These are phyloP conservation scores for Tetramorium simillimum DNA, from an alignment of 1,140 invertebrate genomes.

Conservation along the genomic window DNA sequence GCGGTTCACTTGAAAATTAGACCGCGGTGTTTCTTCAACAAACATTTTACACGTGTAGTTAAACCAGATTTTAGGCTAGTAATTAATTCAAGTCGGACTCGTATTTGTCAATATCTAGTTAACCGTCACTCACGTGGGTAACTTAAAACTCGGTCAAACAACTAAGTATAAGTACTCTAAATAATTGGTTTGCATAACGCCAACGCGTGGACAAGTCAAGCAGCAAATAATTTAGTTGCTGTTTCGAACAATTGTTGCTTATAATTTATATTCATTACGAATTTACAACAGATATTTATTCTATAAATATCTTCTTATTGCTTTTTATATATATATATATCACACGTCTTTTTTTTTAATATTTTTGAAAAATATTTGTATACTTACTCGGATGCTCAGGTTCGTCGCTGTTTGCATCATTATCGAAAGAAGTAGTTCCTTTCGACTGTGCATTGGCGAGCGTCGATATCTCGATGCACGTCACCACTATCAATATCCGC, in stretches of 20 bases:
- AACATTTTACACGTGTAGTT: neutral
- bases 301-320: neutral
- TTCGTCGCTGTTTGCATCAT: conserved; percentile 79
- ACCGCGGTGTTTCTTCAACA: neutral
- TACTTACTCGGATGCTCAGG: conserved; percentile 80
- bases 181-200: conserved; percentile 36
- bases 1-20: neutral
- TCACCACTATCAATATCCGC: conserved; percentile 79
- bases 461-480: conserved; percentile 81
- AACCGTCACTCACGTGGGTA: neutral
- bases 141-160: conserved; percentile 32
- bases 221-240: neutral
- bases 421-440: conserved; percentile 71
- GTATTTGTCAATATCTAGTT: conserved; percentile 39
- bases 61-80: neutral
- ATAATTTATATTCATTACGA: neutral
- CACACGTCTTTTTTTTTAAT: neutral
- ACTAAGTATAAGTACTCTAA: conserved; percentile 22
- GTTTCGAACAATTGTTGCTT: neutral
- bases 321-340: neutral
- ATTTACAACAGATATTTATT: neutral
- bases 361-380: neutral
- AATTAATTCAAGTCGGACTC: neutral
- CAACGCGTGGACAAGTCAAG: neutral
- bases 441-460: conserved; percentile 80